Evolutionary conservation across 1,140 invertebrate species (phyloP), one percentile per base, ranked within the genome.

Genomic region (Drosophila teissieri): DNA sequence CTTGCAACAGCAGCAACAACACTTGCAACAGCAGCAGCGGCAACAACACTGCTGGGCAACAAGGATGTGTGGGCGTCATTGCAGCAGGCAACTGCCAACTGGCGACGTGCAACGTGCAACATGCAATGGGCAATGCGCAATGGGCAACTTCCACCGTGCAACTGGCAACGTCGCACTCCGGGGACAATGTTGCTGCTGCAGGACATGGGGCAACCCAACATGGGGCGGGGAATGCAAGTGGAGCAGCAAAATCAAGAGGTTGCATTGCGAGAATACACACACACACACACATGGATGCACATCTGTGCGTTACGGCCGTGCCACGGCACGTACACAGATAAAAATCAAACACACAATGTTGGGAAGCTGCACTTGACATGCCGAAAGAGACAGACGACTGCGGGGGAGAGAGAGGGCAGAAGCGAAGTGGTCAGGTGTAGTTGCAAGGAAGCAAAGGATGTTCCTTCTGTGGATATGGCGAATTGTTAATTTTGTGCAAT

Each of bases 151-250:
- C 63, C 52, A 24, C 27, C 27, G 49, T 56, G 54, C 64, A 42
- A 75, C 24, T 17, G 51, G 55, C 58, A 55, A 56, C 60, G 67
- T 65, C 27, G 27, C 69, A 86, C 82, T 70, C 64, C 45, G 46
- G 73, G 69, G 49, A 85, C 82, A 86, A 86, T 86, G 82, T 86
- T 86, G 82, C 64, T 78, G 82, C 78, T 85, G 64, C 63, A 57
- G 64, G 46, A 48, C 61, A 70, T 62, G 57, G 64, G 55, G 55
- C n/a, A 52, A 42, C 19, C 19, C 24, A n/a, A n/a, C n/a, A n/a
- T n/a, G n/a, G n/a, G n/a, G 24, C 34, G 27, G 8, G 14, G 15
- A 4, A 4, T n/a, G n/a, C 10, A 34, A 22, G 31, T 3, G 6
- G 17, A 19, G 10, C 37, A 12, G n/a, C 3, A 45, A 40, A 48